Base-by-base conservation (phyloP, 2,888 invertebrate genomes). In the Torymus tubicola region DNA sequence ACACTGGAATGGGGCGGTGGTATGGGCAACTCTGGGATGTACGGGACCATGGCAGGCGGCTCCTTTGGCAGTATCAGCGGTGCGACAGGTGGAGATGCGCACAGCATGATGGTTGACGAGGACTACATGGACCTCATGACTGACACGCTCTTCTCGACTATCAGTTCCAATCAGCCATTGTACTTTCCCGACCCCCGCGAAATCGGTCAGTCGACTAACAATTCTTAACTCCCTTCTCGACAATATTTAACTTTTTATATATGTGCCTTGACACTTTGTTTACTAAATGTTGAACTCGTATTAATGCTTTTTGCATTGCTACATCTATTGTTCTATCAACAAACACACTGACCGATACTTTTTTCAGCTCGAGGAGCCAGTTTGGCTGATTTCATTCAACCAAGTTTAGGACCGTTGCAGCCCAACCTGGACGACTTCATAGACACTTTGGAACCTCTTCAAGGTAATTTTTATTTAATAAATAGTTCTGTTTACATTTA, bases 161-260 rank as follows among this genome's bases (percentile, higher is more conserved):
- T 96, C 87, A 93, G 93, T 85, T 94, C 94, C 84, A 95, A 95
- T 90, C 96, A 97, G 91, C 98, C 98, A 10, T 97, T 98, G 92
- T 96, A 96, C 83, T 99, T 99, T 92, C 99, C 99, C 13, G 98
- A 99, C 92, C 96, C 97, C 74, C 94, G 97, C 92, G 99, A 99
- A 93, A 97, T 99, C 86, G 96, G 98, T 98, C 93, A 92, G 91
- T 85, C 71, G 42, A 42, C 42, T 42, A 42, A 42, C 55, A 55
- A 60, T 65, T 10, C 50, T 24, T 31, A 12, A 8, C 12, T 57
- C 24, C 18, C 10, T 16, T 16, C 18, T 13, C 18, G 13, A 18
- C 3, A n/a, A 13, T 52, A 3, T 18, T 50, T 8, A 16, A 18
- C 31, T 21, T 24, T 24, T 11, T 63, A 63, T 21, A 13, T 14